A percentile compares a stretch with the other conserved stretches of the same genome.
Evolutionary conservation across 2,797 vertebrate genomes (phyloP).

Genomic region (Macropodus opercularis): DNA sequence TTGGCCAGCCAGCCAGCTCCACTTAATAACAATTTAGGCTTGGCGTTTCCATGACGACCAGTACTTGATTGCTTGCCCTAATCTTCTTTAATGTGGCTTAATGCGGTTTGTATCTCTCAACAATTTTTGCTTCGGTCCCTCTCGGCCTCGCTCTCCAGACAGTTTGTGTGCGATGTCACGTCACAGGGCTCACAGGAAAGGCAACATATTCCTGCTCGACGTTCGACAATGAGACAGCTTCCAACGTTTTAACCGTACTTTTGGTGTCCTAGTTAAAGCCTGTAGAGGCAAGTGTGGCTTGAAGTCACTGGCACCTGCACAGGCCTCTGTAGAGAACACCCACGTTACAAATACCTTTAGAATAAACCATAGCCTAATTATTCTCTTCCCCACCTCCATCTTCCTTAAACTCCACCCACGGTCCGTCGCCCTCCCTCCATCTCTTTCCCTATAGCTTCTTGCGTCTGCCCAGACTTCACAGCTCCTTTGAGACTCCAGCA

Average conservation of each 20-base stretch:
- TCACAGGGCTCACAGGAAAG: conserved; percentile 20
- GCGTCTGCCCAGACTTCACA: conserved; percentile 15
- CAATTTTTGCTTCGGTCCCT: conserved; percentile 34
- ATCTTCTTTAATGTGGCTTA: conserved; percentile 83
- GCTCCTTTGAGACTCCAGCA: conserved; percentile 9
- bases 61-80: conserved; percentile 81
- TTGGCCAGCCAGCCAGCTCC: conserved; percentile 62
- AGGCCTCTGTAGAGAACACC: background rate
- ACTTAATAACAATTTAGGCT: conserved; percentile 78
- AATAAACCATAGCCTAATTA: background rate
- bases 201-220: conserved; percentile 34
- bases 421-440: background rate
- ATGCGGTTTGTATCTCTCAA: conserved; percentile 67
- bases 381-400: background rate
- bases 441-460: conserved; percentile 9
- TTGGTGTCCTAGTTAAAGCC: conserved; percentile 12
- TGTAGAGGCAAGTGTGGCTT: accelerated
- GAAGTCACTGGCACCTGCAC: background rate
- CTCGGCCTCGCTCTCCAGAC: conserved; percentile 9
- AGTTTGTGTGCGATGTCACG: conserved; percentile 8
- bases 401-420: conserved; percentile 18
- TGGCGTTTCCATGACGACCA: conserved; percentile 77
- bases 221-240: conserved; percentile 30
- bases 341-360: conserved; percentile 1
- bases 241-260: conserved; percentile 22